phyloP scores from a whole-genome alignment of 2,888 invertebrate species.

The Zele albiditarsus region DNA sequence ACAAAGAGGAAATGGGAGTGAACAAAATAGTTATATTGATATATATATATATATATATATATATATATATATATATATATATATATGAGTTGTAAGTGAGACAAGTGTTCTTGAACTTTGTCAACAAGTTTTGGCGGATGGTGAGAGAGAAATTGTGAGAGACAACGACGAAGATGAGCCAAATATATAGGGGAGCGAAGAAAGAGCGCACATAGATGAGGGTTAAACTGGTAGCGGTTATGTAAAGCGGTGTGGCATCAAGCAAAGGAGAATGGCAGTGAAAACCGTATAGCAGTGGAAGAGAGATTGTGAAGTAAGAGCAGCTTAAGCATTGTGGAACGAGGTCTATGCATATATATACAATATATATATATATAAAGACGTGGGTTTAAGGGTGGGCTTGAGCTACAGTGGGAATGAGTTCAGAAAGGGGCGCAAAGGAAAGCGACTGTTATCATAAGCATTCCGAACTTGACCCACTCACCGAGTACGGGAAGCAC shows the following conservation, averaged over 20 bases:
- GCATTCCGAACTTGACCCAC: slow-evolving; percentile 71
- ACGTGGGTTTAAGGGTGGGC: slow-evolving; percentile 9
- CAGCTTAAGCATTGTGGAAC: neutral
- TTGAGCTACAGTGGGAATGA: slow-evolving; percentile 19
- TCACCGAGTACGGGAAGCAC: slow-evolving; percentile 58
- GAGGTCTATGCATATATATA: slow-evolving; percentile 3
- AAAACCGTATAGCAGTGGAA: slow-evolving; percentile 1
- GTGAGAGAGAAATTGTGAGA: neutral
- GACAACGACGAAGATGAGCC: slow-evolving; percentile 4
- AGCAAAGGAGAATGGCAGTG: slow-evolving; percentile 4
- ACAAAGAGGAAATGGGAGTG: neutral
- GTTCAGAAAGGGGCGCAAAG: slow-evolving; percentile 30
- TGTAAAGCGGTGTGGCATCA: neutral
- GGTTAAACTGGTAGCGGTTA: slow-evolving; percentile 17
- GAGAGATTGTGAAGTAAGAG: slow-evolving; percentile 25
- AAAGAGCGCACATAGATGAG: neutral
- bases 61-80: neutral
- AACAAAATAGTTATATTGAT: neutral
- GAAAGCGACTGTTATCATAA: slow-evolving; percentile 68
- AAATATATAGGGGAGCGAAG: neutral
- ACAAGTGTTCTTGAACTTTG: slow-evolving; percentile 32
- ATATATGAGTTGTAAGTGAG: neutral
- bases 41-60: no score
- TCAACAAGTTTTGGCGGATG: slow-evolving; percentile 2
- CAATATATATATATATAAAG: neutral